Evolutionary conservation across 2,797 vertebrate species (phyloP).

Genomic region (Luscinia megarhynchos): DNA sequence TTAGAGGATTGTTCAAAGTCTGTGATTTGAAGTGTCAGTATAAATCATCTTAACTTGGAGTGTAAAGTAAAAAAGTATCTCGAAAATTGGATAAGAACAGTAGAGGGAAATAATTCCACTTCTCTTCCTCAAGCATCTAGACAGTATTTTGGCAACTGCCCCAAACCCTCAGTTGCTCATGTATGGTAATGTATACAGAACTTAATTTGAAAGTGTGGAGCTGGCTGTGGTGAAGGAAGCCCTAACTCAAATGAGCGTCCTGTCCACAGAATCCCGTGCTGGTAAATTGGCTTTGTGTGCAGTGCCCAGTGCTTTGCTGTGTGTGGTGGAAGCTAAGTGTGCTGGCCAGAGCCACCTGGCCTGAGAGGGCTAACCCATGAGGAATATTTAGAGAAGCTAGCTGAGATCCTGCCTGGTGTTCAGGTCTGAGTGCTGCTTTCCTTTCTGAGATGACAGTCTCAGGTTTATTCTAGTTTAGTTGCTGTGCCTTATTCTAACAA

Average conservation of each 20-base stretch:
- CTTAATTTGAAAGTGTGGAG: background rate
- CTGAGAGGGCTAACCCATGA: background rate
- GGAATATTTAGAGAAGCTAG: background rate
- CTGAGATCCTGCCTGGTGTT: background rate
- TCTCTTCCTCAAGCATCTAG: background rate
- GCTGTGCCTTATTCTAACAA: background rate
- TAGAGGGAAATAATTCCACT: background rate
- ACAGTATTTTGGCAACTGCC: background rate
- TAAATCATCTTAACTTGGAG: background rate
- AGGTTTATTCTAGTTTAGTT: background rate
- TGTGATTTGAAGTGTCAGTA: background rate
- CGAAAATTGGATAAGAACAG: background rate
- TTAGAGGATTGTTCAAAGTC: background rate
- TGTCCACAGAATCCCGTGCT: background rate
- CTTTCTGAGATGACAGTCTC: background rate
- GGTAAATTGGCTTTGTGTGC: background rate
- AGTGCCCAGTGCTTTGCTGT: background rate
- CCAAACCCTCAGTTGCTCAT: background rate
- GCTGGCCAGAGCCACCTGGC: background rate
- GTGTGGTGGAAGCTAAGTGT: background rate
- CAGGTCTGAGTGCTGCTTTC: background rate
- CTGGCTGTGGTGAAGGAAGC: background rate
- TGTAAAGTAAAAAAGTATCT: background rate
- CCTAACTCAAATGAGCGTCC: background rate
- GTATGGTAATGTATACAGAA: background rate